phyloP scores from a whole-genome alignment of 2,888 invertebrate genomes.

The Epiblema foenella region DNA sequence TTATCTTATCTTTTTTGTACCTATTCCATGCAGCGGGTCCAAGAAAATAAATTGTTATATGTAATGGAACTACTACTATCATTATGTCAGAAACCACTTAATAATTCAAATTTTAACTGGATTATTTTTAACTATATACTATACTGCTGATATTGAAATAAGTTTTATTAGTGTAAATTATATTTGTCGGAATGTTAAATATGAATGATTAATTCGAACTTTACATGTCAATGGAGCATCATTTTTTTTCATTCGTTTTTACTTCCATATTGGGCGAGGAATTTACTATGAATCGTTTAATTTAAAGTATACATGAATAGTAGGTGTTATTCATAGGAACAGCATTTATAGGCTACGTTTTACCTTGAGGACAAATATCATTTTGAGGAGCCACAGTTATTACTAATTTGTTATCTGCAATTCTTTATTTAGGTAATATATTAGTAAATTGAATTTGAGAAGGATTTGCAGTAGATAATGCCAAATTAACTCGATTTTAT shows the following conservation, averaged over 20 bases:
- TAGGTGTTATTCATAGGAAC: slow-evolving; percentile 88
- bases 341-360: slow-evolving; percentile 91
- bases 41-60: not conserved
- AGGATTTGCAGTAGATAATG: slow-evolving; percentile 89
- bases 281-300: slow-evolving; percentile 80
- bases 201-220: slow-evolving; percentile 87
- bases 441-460: slow-evolving; percentile 91
- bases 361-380: slow-evolving; percentile 93
- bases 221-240: slow-evolving; percentile 90
- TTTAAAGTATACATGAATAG: slow-evolving; percentile 85
- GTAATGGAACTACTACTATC: not conserved
- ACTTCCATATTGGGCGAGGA: slow-evolving; percentile 88
- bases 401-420: slow-evolving; percentile 89
- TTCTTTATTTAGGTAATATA: slow-evolving; percentile 87
- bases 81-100: slow-evolving; percentile 54
- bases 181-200: slow-evolving; percentile 89
- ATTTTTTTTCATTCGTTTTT: slow-evolving; percentile 89
- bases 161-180: slow-evolving; percentile 88
- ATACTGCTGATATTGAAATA: slow-evolving; percentile 85
- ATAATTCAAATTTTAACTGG: slow-evolving; percentile 88
- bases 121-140: slow-evolving; percentile 89
- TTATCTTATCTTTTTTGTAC: no score
- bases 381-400: slow-evolving; percentile 93
- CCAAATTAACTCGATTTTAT: slow-evolving; percentile 91
- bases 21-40: not conserved